Percentiles rank a stretch among this genome's conserved stretches.
Evolutionary conservation across 2,888 invertebrate species (phyloP).

Genomic region (Dexiosoma caninum): DNA sequence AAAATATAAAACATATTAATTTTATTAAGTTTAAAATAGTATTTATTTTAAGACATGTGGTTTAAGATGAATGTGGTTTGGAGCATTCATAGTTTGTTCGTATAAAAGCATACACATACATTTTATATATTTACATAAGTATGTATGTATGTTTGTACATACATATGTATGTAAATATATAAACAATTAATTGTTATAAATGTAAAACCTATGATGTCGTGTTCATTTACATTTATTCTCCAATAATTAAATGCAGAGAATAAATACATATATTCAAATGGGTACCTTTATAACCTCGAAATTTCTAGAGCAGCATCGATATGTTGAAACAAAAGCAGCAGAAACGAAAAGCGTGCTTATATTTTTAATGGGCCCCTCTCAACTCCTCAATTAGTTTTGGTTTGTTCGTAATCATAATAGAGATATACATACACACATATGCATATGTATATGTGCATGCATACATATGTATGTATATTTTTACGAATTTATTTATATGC

Average conservation of each 20-base stretch:
- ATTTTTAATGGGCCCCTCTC: background rate
- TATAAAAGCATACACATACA: background rate
- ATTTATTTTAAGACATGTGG: too few relatives aligned
- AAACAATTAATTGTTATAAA: background rate
- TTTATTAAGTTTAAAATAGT: too few relatives aligned
- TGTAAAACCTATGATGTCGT: too few relatives aligned
- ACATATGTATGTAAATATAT: background rate
- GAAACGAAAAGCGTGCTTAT: slow-evolving; percentile 16
- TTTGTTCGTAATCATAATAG: too few relatives aligned
- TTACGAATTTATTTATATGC: background rate
- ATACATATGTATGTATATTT: background rate
- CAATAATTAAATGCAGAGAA: background rate
- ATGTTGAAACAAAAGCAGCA: slow-evolving; percentile 12
- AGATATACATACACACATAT: background rate
- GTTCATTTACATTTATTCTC: background rate
- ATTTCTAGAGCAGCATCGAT: slow-evolving; percentile 42
- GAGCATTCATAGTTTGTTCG: too few relatives aligned
- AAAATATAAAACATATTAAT: too few relatives aligned
- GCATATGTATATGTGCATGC: background rate
- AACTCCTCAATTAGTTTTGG: background rate
- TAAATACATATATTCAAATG: slow-evolving; percentile 15
- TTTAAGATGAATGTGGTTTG: too few relatives aligned
- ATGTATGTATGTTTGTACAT: background rate
- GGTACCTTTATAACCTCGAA: slow-evolving; percentile 51
- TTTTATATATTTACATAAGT: background rate